Conservation (phyloP, 2,797 vertebrate species). For the Anniella stebbinsi region DNA sequence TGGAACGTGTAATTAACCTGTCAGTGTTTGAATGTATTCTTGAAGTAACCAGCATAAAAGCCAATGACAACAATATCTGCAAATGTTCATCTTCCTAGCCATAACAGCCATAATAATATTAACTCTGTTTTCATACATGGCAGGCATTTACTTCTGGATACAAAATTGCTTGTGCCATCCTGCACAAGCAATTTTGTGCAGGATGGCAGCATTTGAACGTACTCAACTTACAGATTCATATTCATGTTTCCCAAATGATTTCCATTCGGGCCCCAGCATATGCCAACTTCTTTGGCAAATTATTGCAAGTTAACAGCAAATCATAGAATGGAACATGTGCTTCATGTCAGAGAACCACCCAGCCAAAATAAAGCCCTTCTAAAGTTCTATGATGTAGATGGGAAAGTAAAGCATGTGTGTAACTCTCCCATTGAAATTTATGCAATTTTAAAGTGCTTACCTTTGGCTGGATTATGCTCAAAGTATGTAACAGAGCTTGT, state of each 20-base stretch:
- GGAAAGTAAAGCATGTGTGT: neutral
- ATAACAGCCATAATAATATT: conserved; percentile 67
- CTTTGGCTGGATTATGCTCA: conserved; percentile 7
- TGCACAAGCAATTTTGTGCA: too few species aligned
- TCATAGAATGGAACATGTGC: neutral
- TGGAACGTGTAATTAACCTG: conserved; percentile 80
- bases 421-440: neutral
- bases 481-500: neutral
- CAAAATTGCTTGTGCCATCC: conserved; percentile 59
- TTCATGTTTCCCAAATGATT: conserved; percentile 49
- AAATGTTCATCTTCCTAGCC: conserved; percentile 56
- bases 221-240: conserved; percentile 59
- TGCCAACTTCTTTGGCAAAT: neutral
- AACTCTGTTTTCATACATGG: conserved; percentile 71
- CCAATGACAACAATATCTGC: conserved; percentile 77
- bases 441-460: neutral
- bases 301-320: conserved; percentile 40
- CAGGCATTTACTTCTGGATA: conserved; percentile 59
- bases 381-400: neutral
- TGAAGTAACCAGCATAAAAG: conserved; percentile 72
- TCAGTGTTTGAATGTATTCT: conserved; percentile 76
- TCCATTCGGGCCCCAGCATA: conserved; percentile 40
- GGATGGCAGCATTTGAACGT: conserved; percentile 51
- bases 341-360: neutral
- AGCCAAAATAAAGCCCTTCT: neutral